A percentile compares a stretch with the other conserved stretches of the same genome.
These are phyloP conservation scores for Balearica regulorum DNA, from an alignment of 2,797 vertebrate genomes.

Conservation along the genomic window DNA sequence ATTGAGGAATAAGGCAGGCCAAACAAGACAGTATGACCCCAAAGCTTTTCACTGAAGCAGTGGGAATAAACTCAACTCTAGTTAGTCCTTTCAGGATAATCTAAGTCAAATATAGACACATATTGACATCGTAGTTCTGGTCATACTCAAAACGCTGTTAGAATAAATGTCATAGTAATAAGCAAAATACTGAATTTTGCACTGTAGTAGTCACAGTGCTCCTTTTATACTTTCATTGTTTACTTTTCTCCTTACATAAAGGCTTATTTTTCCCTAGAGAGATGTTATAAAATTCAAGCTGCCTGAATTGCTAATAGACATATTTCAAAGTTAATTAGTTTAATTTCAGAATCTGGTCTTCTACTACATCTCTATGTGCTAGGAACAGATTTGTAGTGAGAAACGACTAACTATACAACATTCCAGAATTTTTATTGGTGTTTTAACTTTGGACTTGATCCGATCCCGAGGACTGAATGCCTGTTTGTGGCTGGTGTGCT, in stretches of 20 bases:
- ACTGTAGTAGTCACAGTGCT: background rate
- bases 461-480: background rate
- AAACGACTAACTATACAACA: background rate
- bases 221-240: background rate
- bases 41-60: background rate
- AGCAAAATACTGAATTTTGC: background rate
- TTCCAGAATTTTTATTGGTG: background rate
- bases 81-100: background rate
- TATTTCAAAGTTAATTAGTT: background rate
- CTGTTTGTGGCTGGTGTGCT: background rate
- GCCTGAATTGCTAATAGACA: background rate
- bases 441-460: background rate
- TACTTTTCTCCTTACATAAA: background rate
- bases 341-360: background rate
- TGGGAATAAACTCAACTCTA: background rate
- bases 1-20: fast-evolving
- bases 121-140: background rate
- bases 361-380: background rate
- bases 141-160: background rate
- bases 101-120: background rate
- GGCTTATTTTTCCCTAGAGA: background rate
- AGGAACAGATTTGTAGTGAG: background rate
- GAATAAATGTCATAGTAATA: background rate
- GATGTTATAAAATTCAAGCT: background rate
- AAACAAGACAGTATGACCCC: background rate